Conservation (phyloP, 2,888 invertebrate genomes). For the Prostheceraeus crozeri region DNA sequence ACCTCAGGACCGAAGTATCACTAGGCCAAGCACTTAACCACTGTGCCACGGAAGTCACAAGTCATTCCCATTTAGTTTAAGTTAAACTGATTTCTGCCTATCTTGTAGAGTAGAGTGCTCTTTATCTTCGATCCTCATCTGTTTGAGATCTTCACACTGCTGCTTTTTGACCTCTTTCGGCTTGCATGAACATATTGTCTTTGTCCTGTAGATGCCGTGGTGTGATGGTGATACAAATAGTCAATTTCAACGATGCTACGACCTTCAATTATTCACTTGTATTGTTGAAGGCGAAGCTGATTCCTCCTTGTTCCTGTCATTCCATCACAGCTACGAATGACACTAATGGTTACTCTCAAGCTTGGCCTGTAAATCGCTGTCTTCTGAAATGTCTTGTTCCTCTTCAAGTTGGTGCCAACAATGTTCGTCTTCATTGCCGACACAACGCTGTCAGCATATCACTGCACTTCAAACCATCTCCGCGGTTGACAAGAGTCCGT, state of each 20-base stretch:
- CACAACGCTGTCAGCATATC: conserved; percentile 45
- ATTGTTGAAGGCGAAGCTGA: conserved; percentile 49
- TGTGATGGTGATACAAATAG: conserved; percentile 46
- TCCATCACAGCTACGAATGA: neutral
- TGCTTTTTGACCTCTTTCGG: too few species aligned
- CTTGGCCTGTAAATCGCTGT: conserved; percentile 64
- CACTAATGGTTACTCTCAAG: neutral
- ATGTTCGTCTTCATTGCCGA: conserved; percentile 61
- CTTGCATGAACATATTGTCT: too few species aligned
- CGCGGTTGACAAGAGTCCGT: conserved; percentile 60
- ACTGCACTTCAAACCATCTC: conserved; percentile 42
- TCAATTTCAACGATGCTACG: conserved; percentile 48
- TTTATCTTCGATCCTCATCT: too few species aligned
- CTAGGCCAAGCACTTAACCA: too few species aligned
- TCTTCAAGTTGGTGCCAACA: conserved; percentile 64
- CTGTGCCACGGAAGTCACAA: too few species aligned
- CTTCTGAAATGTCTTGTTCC: conserved; percentile 67
- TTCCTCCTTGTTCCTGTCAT: conserved; percentile 38
- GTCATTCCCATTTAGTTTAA: too few species aligned
- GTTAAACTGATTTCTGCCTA: too few species aligned
- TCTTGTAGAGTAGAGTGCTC: too few species aligned
- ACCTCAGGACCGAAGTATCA: too few species aligned
- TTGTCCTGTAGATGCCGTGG: neutral
- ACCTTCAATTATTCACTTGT: conserved; percentile 47
- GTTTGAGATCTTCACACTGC: too few species aligned